Conservation (phyloP, 2,113 vertebrate species). For the Oreotrochilus melanogaster region DNA sequence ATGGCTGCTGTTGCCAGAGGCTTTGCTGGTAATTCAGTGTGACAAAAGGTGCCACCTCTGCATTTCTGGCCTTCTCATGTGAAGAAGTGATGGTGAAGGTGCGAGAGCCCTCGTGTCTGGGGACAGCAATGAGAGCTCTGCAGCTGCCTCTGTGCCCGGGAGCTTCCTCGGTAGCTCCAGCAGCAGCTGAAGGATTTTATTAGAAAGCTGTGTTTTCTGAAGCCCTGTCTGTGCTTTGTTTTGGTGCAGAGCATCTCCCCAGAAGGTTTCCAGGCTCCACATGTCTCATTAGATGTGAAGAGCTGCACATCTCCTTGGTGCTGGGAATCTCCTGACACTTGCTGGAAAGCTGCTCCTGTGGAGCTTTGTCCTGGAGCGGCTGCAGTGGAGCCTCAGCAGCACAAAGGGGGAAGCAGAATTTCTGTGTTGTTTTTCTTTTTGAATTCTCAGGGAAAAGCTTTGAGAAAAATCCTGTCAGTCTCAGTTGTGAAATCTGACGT, state of each 20-base stretch:
- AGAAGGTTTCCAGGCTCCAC: background rate
- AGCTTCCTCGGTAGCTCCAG: background rate
- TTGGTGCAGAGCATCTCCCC: background rate
- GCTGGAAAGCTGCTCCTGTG: background rate
- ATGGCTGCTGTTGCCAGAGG: background rate
- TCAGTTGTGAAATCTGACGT: constrained; percentile 57
- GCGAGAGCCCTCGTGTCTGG: background rate
- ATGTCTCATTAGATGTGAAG: background rate
- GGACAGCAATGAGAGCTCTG: background rate
- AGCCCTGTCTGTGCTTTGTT: background rate
- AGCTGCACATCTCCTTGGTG: background rate
- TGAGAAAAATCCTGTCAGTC: constrained; percentile 43
- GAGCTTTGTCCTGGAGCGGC: background rate
- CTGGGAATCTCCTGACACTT: background rate
- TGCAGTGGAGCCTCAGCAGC: background rate
- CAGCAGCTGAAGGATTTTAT: background rate
- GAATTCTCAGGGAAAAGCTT: constrained; percentile 29
- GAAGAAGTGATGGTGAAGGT: background rate
- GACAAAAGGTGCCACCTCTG: background rate
- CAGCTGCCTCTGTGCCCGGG: background rate
- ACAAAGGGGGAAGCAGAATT: background rate
- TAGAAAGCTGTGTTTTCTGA: background rate
- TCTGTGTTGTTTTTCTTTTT: background rate
- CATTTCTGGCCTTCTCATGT: background rate
- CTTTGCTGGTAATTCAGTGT: background rate